Evolutionary conservation across 37 sponge, comb jelly and placozoan species (phyloP), one percentile per base, ranked within the genome.

Genomic region (Chondrosia reniformis): DNA sequence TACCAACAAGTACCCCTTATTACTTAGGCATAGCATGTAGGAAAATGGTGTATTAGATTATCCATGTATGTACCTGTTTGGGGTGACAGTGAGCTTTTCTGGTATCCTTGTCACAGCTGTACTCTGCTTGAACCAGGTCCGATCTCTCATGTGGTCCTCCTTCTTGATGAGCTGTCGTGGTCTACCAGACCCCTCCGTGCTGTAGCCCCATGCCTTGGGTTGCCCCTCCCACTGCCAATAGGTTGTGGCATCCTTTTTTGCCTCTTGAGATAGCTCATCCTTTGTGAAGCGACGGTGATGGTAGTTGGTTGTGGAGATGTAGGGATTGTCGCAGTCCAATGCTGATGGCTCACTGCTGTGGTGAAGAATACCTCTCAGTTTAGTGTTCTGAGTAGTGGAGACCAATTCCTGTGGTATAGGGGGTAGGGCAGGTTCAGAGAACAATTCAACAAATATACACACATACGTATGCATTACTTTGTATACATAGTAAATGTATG

Each of bases 191-290:
- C 67, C 67, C 67, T 30, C 33, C 4, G 19, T 33, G 38, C 67
- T 66, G 67, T 66, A 66, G 5, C 67, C 67, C 67, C 67, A 66
- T 10, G 67, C 67, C 9, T 10, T 10, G 67, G 67, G 67, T 4
- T 30, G 30, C 67, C 67, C 67, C 67, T 66, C 67, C 67, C 67
- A 66, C 67, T 36, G 39, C 67, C 67, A 66, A 39, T 66, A 66
- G 38, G 67, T 32, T 7, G 67, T 66, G 67, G 30, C 67, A 31
- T 66, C 67, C 38, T 66, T 10, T 39, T 66, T 10, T 66, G 67
- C 21, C 31, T 66, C 15, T 9, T 22, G 15, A 8, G 15, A 21
- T 9, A 66, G 5, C 67, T 66, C 67, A 19, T 66, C 67, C 15
- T 4, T 6, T 37, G 19, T 66, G 67, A 66, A 66, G 8, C 39